These are phyloP conservation scores for Lasius platythorax DNA, from an alignment of 2,888 invertebrate genomes.

Conservation along the genomic window DNA sequence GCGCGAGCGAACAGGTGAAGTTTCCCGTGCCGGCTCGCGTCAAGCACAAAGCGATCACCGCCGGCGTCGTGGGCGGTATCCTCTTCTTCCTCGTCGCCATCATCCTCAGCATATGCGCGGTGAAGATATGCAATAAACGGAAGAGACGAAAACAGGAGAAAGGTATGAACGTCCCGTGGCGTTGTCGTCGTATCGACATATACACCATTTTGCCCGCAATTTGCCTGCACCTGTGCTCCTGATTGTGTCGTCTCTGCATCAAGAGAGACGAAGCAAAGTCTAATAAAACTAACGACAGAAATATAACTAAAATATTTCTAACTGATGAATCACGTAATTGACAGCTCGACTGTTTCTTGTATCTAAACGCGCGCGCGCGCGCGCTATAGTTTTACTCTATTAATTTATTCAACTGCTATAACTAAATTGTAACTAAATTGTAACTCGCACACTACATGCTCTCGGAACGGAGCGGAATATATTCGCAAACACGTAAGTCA, in stretches of 20 bases:
- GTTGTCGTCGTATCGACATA: slow-evolving; percentile 26
- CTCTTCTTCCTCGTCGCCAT: slow-evolving; percentile 99
- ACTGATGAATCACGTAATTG: too few species aligned
- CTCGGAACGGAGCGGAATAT: too few species aligned
- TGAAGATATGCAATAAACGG: slow-evolving; percentile 98
- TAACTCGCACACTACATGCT: neutral
- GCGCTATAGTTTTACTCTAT: neutral
- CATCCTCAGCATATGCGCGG: slow-evolving; percentile 98
- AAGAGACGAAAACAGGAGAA: slow-evolving; percentile 99
- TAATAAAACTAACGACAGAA: neutral
- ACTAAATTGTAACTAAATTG: neutral
- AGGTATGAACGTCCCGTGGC: slow-evolving; percentile 88
- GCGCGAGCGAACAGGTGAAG: slow-evolving; percentile 95
- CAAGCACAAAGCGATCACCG: slow-evolving; percentile 98
- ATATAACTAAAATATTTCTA: neutral
- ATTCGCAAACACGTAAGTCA: neutral
- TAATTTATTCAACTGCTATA: neutral
- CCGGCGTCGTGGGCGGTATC: slow-evolving; percentile 98
- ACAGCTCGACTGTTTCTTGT: neutral
- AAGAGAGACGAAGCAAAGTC: neutral
- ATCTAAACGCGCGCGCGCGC: neutral
- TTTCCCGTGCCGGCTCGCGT: slow-evolving; percentile 96
- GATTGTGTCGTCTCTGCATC: slow-evolving; percentile 59
- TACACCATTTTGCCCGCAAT: slow-evolving; percentile 62
- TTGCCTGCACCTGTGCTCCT: slow-evolving; percentile 76